Evolutionary conservation across 1,140 invertebrate species (phyloP).

Genomic region (Drosophila virilis): DNA sequence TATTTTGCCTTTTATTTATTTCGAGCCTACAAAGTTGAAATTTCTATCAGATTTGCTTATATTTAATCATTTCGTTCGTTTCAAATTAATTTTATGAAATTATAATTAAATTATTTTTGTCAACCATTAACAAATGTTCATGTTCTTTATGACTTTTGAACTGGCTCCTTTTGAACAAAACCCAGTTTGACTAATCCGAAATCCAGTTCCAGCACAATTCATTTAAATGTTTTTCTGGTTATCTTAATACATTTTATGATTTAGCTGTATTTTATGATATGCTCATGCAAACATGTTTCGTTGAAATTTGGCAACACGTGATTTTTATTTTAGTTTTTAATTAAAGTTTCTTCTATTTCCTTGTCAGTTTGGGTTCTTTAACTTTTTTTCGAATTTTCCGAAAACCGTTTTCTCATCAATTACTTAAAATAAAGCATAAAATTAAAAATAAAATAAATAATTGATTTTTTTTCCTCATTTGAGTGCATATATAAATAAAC

Average conservation of each 20-base stretch:
- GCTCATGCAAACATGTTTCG: not conserved
- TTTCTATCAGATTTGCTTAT: not conserved
- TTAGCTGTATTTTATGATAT: not conserved
- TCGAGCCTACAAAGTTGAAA: not conserved
- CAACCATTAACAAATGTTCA: too few relatives aligned
- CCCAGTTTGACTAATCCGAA: not conserved
- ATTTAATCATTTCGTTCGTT: not conserved
- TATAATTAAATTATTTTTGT: too few relatives aligned
- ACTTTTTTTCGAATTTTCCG: too few relatives aligned
- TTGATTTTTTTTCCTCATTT: too few relatives aligned
- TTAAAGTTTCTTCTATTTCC: too few relatives aligned
- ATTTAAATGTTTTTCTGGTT: not conserved
- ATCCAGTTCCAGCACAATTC: not conserved
- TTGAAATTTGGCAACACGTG: too few relatives aligned
- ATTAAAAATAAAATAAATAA: too few relatives aligned
- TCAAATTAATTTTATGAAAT: not conserved
- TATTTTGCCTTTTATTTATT: not conserved
- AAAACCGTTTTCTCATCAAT: not conserved
- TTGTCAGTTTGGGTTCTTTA: too few relatives aligned
- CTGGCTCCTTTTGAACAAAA: not conserved
- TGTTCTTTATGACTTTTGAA: not conserved
- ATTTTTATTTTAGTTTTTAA: too few relatives aligned
- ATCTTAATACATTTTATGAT: not conserved
- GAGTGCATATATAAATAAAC: too few relatives aligned
- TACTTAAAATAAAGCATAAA: too few relatives aligned